Evolutionary conservation across 1,140 invertebrate genomes (phyloP).

Genomic region (Nebria ingens): DNA sequence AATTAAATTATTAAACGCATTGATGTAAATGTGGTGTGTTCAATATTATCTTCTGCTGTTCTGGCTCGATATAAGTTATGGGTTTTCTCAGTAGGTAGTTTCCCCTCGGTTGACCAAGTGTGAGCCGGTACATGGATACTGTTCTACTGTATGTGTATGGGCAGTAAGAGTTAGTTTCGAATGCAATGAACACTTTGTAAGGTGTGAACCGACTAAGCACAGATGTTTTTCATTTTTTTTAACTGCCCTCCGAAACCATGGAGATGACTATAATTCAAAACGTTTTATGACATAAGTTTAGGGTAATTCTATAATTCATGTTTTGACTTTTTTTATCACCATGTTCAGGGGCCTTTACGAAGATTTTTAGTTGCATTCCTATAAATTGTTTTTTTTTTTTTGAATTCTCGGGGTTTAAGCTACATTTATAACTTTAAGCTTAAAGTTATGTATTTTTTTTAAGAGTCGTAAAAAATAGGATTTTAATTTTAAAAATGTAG

Average conservation of each 20-base stretch:
- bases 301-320: constrained; percentile 4
- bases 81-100: constrained; percentile 3
- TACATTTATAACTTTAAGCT: too few relatives aligned
- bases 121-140: background rate
- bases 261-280: background rate
- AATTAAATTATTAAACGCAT: too few relatives aligned
- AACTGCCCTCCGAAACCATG: background rate
- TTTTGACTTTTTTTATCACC: background rate
- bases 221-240: constrained; percentile 15
- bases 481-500: too few relatives aligned
- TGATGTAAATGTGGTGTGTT: too few relatives aligned
- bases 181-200: constrained; percentile 9
- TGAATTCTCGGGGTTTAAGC: too few relatives aligned
- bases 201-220: constrained; percentile 16
- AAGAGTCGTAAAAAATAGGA: too few relatives aligned
- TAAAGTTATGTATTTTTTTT: too few relatives aligned
- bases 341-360: background rate
- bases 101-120: background rate
- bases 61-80: constrained; percentile 6
- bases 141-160: background rate
- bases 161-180: constrained; percentile 1
- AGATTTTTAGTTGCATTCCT: background rate
- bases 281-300: constrained; percentile 3
- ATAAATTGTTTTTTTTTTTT: too few relatives aligned
- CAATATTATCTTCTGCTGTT: too few relatives aligned